Conservation (phyloP, 2,113 vertebrate genomes). For the Callipepla californica region DNA sequence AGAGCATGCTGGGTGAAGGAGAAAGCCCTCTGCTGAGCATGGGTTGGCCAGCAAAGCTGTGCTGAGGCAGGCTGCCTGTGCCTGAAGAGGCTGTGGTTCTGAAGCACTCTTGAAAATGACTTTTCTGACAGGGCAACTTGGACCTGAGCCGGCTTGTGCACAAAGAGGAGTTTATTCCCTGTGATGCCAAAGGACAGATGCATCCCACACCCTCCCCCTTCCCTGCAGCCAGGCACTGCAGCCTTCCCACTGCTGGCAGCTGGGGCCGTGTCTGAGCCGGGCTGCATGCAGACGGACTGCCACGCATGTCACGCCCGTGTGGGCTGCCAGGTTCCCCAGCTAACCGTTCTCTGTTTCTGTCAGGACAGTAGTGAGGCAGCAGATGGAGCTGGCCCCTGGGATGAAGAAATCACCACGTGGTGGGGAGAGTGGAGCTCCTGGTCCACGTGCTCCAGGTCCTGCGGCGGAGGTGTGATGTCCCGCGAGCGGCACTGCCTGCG, state of each 20-base stretch:
- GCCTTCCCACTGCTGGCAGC: not conserved
- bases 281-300: not conserved
- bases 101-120: not conserved
- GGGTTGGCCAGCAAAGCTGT: not conserved
- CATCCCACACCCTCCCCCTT: not conserved
- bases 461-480: constrained; percentile 88
- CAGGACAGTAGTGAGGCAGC: constrained; percentile 91
- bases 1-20: not conserved
- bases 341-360: constrained; percentile 79
- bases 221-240: not conserved
- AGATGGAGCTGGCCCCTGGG: constrained; percentile 73
- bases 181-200: not conserved
- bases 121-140: not conserved
- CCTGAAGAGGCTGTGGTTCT: not conserved
- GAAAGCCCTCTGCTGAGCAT: not conserved
- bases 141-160: not conserved
- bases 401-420: constrained; percentile 90
- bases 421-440: constrained; percentile 95
- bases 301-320: accelerated
- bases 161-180: not conserved
- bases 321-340: constrained; percentile 22
- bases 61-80: not conserved
- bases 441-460: constrained; percentile 91
- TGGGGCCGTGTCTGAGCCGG: not conserved
- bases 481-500: constrained; percentile 89